Conservation (phyloP, 2,888 invertebrate genomes). For the Sesia apiformis region DNA sequence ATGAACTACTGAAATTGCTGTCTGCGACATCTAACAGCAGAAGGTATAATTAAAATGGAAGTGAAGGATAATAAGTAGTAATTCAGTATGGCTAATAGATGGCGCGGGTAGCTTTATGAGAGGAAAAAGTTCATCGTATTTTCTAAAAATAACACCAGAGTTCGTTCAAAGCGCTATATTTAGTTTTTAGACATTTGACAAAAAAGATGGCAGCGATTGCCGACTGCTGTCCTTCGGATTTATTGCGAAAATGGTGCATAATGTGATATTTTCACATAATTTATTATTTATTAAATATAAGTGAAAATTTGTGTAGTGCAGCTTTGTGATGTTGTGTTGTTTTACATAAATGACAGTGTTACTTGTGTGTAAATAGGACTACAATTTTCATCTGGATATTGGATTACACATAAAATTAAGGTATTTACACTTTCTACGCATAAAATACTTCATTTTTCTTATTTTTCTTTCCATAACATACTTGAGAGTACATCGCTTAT, state of each 20-base stretch:
- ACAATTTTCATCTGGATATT: slow-evolving; percentile 68
- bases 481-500: slow-evolving; percentile 10
- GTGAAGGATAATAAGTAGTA: too few species aligned
- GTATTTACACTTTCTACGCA: slow-evolving; percentile 66
- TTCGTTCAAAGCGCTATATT: slow-evolving; percentile 71
- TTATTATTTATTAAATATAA: slow-evolving; percentile 58
- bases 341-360: slow-evolving; percentile 65
- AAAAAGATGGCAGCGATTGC: slow-evolving; percentile 74
- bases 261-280: slow-evolving; percentile 69
- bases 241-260: slow-evolving; percentile 71
- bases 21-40: too few species aligned
- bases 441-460: slow-evolving; percentile 23
- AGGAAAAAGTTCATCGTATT: slow-evolving; percentile 38
- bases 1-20: too few species aligned
- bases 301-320: slow-evolving; percentile 70
- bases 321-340: slow-evolving; percentile 65
- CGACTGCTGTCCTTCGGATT: slow-evolving; percentile 67
- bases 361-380: slow-evolving; percentile 63
- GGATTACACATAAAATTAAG: slow-evolving; percentile 71
- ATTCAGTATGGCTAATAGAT: slow-evolving; percentile 23
- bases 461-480: background rate
- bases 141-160: slow-evolving; percentile 74
- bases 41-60: too few species aligned
- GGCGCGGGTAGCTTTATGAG: slow-evolving; percentile 25
- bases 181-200: slow-evolving; percentile 74